Conservation (phyloP, 2,113 vertebrate species). For the Hippocampus mohnikei region DNA sequence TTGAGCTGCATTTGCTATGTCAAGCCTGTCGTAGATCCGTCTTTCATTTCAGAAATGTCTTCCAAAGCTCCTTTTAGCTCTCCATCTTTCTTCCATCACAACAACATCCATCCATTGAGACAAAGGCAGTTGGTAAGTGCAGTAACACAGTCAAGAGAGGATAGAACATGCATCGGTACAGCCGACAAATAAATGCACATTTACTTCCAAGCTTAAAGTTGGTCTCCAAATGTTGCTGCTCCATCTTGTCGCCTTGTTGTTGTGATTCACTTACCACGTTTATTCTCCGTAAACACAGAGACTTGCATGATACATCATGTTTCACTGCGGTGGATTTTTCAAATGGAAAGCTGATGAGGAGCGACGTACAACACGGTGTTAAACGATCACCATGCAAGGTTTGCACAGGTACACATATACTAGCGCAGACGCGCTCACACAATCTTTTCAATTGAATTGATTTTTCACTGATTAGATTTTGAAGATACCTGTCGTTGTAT, state of each 20-base stretch:
- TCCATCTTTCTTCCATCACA: constrained; percentile 44
- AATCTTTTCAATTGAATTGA: neutral
- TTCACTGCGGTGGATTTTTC: constrained; percentile 18
- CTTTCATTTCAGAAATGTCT: neutral
- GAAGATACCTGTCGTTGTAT: neutral
- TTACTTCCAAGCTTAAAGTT: constrained; percentile 4
- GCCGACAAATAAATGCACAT: constrained; percentile 33
- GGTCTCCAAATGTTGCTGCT: constrained; percentile 4
- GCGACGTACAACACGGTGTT: constrained; percentile 1
- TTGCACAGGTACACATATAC: constrained; percentile 11
- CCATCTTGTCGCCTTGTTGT: neutral
- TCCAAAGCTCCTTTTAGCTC: constrained; percentile 36
- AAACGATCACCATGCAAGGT: constrained; percentile 36
- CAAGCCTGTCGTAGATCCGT: neutral
- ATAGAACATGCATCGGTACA: constrained; percentile 39
- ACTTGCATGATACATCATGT: neutral
- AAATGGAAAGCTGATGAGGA: constrained; percentile 22
- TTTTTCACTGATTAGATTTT: neutral
- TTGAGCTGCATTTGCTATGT: neutral
- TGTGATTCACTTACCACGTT: constrained; percentile 41
- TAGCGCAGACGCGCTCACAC: constrained; percentile 1
- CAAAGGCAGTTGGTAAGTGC: constrained; percentile 20
- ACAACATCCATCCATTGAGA: constrained; percentile 30
- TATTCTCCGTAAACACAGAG: neutral
- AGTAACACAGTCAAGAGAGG: constrained; percentile 22